Conservation (phyloP, 2,113 vertebrate genomes). For the Chaetorhynchus papuensis region DNA sequence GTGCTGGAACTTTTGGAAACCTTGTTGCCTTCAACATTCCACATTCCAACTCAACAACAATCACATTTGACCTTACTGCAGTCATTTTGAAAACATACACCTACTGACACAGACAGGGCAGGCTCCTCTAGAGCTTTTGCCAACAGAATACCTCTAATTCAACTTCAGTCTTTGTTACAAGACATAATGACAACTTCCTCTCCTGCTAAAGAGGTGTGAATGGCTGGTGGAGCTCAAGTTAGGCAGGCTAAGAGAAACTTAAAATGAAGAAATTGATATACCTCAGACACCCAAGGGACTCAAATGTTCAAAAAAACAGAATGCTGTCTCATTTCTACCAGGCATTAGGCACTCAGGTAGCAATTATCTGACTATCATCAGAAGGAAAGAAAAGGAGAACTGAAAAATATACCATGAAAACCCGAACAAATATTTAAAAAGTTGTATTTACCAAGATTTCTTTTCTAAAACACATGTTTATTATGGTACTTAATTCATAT, state of each 20-base stretch:
- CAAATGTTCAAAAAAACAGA: neutral
- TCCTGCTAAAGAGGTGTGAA: neutral
- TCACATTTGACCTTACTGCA: neutral
- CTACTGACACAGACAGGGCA: neutral
- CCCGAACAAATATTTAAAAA: neutral
- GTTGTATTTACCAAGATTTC: neutral
- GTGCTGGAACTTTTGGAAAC: neutral
- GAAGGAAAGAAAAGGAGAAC: neutral
- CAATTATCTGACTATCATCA: neutral
- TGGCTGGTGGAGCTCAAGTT: neutral
- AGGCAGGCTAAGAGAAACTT: neutral
- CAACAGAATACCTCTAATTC: neutral
- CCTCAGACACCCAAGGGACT: neutral
- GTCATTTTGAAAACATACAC: neutral
- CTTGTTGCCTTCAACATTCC: neutral
- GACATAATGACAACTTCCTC: neutral
- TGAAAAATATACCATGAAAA: neutral
- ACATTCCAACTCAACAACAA: neutral
- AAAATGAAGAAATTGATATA: neutral
- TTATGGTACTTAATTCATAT: neutral
- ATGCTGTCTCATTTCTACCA: neutral
- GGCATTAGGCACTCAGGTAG: neutral
- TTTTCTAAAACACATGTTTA: neutral
- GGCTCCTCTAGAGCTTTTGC: neutral
- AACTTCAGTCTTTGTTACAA: neutral